A percentile compares a stretch with the other conserved stretches of the same genome.
phyloP scores from a whole-genome alignment of 1,140 invertebrate genomes.

The Parasteatoda tepidariorum region DNA sequence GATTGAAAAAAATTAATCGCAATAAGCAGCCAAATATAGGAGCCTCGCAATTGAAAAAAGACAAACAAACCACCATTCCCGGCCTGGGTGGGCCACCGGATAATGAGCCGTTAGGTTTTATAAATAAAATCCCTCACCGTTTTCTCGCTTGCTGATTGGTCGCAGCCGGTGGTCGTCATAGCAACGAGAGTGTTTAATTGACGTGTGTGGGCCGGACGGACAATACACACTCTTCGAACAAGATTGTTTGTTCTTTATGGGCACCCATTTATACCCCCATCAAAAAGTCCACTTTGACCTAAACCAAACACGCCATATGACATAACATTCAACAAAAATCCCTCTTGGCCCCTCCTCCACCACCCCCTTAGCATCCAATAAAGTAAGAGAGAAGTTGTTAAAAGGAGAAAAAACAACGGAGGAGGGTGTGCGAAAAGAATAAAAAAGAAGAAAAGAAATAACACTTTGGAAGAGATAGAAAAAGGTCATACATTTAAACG shows the following conservation, averaged over 20 bases:
- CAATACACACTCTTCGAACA: slow-evolving; percentile 44
- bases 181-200: slow-evolving; percentile 57
- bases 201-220: slow-evolving; percentile 58
- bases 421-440: slow-evolving; percentile 14
- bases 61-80: slow-evolving; percentile 44
- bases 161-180: slow-evolving; percentile 55
- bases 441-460: slow-evolving; percentile 33
- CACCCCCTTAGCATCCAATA: slow-evolving; percentile 22
- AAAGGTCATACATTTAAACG: slow-evolving; percentile 53
- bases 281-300: slow-evolving; percentile 57
- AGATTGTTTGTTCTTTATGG: slow-evolving; percentile 52
- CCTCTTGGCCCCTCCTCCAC: slow-evolving; percentile 38
- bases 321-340: slow-evolving; percentile 60
- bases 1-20: slow-evolving; percentile 6
- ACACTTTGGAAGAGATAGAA: slow-evolving; percentile 46
- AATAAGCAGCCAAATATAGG: slow-evolving; percentile 55
- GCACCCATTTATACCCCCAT: slow-evolving; percentile 48
- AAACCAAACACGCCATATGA: slow-evolving; percentile 49
- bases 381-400: slow-evolving; percentile 46
- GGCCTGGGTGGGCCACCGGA: slow-evolving; percentile 56
- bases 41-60: slow-evolving; percentile 42
- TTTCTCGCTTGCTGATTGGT: slow-evolving; percentile 58
- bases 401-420: slow-evolving; percentile 39
- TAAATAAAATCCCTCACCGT: slow-evolving; percentile 58
- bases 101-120: slow-evolving; percentile 61